Conservation (phyloP, 2,797 vertebrate species). For the Rachycentron canadum region DNA sequence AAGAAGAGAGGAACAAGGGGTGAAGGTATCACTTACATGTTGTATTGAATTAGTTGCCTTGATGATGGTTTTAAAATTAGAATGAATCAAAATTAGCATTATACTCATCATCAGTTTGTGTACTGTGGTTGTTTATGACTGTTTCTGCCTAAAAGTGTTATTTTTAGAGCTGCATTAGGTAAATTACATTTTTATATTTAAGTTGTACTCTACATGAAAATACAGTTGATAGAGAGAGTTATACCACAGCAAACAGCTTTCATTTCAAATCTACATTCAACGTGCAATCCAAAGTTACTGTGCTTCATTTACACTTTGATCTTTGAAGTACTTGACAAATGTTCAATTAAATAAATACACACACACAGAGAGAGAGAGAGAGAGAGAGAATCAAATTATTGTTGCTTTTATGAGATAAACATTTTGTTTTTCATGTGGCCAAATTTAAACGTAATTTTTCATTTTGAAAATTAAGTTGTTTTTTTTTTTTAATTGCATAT, state of each 20-base stretch:
- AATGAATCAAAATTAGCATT: slow-evolving; percentile 32
- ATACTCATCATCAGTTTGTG: slow-evolving; percentile 5
- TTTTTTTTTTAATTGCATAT: too few species aligned
- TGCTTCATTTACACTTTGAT: slow-evolving; percentile 7
- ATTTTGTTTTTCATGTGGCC: neutral
- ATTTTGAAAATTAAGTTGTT: too few species aligned
- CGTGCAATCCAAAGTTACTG: slow-evolving; percentile 8
- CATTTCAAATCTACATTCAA: slow-evolving; percentile 29
- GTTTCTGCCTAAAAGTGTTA: neutral
- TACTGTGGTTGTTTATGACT: neutral
- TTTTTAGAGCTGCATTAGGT: neutral
- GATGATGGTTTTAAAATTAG: slow-evolving; percentile 1
- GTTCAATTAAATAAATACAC: too few species aligned
- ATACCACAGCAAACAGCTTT: slow-evolving; percentile 19
- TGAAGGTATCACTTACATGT: slow-evolving; percentile 51
- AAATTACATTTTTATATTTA: neutral
- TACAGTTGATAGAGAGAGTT: neutral
- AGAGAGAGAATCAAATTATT: neutral
- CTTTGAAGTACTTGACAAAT: too few species aligned
- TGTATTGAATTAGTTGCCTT: slow-evolving; percentile 36
- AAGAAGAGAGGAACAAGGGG: slow-evolving; percentile 43
- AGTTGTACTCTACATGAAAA: neutral
- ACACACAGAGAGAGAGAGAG: too few species aligned
- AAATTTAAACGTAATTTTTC: too few species aligned
- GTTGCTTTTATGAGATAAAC: neutral